Evolutionary conservation across 2,113 vertebrate genomes (phyloP), one percentile per base, ranked within the genome.

Genomic region (Heterocephalus glaber): DNA sequence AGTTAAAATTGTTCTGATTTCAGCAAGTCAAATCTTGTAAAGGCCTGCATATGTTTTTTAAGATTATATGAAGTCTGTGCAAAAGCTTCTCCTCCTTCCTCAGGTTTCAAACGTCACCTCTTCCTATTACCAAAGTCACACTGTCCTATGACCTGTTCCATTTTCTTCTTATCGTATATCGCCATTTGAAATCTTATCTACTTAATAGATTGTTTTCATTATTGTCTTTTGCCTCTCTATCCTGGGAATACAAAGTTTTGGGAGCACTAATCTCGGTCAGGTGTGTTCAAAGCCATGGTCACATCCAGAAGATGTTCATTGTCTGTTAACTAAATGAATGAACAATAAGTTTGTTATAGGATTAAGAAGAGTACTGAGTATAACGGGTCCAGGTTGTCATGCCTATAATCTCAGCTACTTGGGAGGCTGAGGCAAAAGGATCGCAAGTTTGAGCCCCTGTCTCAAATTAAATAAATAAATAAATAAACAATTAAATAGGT

Each of bases 31-130:
- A 98, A 99, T 99, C 99, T 99, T 99, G 99, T 99, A 98, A 99
- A 99, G 99, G 99, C 98, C 99, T 98, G 96, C 98, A 95, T 99
- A 97, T 99, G 99, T 99, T 99, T 98, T 99, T 98, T 98, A 99
- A 98, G 98, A 99, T 99, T 99, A 99, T 99, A 99, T 99, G 99
- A 99, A 99, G 99, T 99, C 99, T 99, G 99, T 99, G 99, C 99
- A 99, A 54, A 14, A 38, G 60, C 24, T 54, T 22, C 88, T 41
- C 33, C 8, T 65, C 47, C 10, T 89, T 12, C 7, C n/a, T 63
- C 9, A 38, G 13, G 16, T 49, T 44, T 89, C 89, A 68, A 52
- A 58, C 44, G 8, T 91, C 30, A n/a, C 38, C 38, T 22, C 24
- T 16, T 61, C 7, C 22, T 65, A 30, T 12, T 41, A 44, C 9